Base-by-base conservation (phyloP, 2,797 vertebrate species). In the Mormyrus proboscirostris region DNA sequence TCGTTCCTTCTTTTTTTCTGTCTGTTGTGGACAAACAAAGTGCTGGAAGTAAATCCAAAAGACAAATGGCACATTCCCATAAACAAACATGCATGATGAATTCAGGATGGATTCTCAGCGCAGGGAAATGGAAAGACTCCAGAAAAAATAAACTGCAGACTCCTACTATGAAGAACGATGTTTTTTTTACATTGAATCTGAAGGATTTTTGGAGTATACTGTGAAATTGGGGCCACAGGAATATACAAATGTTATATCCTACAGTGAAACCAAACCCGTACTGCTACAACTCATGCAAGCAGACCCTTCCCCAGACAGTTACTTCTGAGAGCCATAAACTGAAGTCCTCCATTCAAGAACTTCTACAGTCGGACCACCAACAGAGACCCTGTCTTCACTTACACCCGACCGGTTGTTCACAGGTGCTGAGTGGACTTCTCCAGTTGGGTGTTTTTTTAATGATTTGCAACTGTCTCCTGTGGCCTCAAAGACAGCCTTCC, bases 221-320 rank as follows among this genome's bases (percentile, higher is more conserved):
- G 90, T 90, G 90, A 89, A 90, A 88, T 69, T 19, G 73, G 7
- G 76, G 89, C 91, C 91, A 89, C 86, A 91, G 90, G 94, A 94
- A 95, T 93, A 93, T 90, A 94, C 90, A 89, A 83, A 90, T 59
- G 87, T 86, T 51, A 65, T 92, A 94, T 95, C 95, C 93, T 93
- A 4, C 88, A 87, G 86, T 87, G 93, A 91, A 94, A 94, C 5
- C 85, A 85, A 94, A 90, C 90, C 89, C 76, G 88, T 88, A 89
- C 90, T 88, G 88, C 91, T 49, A 57, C 73, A 86, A 90, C 90
- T 69, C 86, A 89, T 91, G 91, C 51, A 88, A 91, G 93, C 91
- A 91, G 91, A 92, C 89, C 47, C 90, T 62, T 90, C 90, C 82
- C 90, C 90, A 88, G n/a, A 9, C 88, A 82, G 73, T 10, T 88